Percentiles rank a stretch among this genome's conserved stretches.
phyloP scores from a whole-genome alignment of 2,888 invertebrate genomes.

The Acleris cristana region DNA sequence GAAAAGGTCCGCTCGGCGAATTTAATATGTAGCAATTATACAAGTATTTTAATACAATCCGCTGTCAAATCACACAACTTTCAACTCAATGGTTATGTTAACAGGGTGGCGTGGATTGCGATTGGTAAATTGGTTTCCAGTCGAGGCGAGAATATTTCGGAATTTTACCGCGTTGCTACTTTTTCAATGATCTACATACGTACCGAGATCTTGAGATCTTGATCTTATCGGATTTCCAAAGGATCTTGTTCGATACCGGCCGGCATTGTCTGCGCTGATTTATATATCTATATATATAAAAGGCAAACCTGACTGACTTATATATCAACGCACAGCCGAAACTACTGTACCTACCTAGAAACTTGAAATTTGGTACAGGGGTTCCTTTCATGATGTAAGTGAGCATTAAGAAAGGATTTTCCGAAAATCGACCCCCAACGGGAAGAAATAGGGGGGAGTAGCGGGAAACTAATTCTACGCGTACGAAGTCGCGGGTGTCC shows the following conservation, averaged over 20 bases:
- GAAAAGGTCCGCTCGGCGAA: slow-evolving; percentile 55
- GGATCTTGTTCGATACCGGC: slow-evolving; percentile 11
- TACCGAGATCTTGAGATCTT: slow-evolving; percentile 34
- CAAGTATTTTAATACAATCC: slow-evolving; percentile 42
- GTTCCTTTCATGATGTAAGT: too few relatives aligned
- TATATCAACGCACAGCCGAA: too few relatives aligned
- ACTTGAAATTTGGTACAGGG: too few relatives aligned
- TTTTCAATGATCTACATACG: slow-evolving; percentile 40
- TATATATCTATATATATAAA: too few relatives aligned
- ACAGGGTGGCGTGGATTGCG: slow-evolving; percentile 7
- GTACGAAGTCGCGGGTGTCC: too few relatives aligned
- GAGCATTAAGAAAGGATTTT: too few relatives aligned
- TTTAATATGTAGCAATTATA: slow-evolving; percentile 63
- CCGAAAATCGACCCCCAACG: too few relatives aligned
- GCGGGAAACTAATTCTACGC: too few relatives aligned
- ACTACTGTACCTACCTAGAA: too few relatives aligned
- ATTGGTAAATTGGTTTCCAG: slow-evolving; percentile 31
- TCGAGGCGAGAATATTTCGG: slow-evolving; percentile 38
- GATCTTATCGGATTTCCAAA: slow-evolving; percentile 21
- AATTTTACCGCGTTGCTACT: slow-evolving; percentile 40
- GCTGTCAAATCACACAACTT: slow-evolving; percentile 35
- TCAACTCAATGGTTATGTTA: slow-evolving; percentile 20
- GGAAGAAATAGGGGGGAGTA: too few relatives aligned
- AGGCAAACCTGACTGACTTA: too few relatives aligned
- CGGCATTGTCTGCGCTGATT: neutral